These are phyloP conservation scores for Elgaria multicarinata DNA, from an alignment of 2,113 vertebrate genomes.

Conservation along the genomic window DNA sequence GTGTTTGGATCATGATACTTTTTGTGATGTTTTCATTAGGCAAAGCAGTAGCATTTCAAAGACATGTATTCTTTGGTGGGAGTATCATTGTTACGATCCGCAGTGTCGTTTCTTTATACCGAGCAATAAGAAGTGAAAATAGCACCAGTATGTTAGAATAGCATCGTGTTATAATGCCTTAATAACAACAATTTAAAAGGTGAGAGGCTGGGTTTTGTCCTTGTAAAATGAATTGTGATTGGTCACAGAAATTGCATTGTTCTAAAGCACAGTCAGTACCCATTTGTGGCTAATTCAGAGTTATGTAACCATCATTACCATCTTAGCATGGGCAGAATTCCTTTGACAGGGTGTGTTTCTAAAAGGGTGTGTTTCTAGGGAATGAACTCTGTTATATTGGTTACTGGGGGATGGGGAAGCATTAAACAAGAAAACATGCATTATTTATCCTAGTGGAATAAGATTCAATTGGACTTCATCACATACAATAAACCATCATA, in stretches of 20 bases:
- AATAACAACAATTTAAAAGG: background rate
- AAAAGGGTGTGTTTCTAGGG: background rate
- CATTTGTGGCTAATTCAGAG: background rate
- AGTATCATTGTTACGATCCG: background rate
- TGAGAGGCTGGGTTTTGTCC: background rate
- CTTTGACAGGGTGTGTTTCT: slow-evolving; percentile 5
- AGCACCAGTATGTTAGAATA: background rate
- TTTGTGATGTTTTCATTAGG: background rate
- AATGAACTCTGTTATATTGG: slow-evolving; percentile 23
- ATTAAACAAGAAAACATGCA: background rate
- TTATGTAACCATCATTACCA: slow-evolving; percentile 16
- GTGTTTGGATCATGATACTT: slow-evolving; percentile 16
- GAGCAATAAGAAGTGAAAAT: background rate
- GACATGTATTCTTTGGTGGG: background rate
- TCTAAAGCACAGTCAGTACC: background rate
- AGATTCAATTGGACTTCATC: background rate
- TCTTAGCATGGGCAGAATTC: background rate
- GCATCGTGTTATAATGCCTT: background rate
- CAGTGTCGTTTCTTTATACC: background rate
- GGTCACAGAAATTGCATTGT: background rate
- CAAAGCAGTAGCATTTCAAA: background rate
- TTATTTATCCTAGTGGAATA: background rate
- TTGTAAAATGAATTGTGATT: background rate
- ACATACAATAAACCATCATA: background rate
- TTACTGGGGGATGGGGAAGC: background rate